phyloP scores from a whole-genome alignment of 2,888 invertebrate species.

The Euzophera pinguis region DNA sequence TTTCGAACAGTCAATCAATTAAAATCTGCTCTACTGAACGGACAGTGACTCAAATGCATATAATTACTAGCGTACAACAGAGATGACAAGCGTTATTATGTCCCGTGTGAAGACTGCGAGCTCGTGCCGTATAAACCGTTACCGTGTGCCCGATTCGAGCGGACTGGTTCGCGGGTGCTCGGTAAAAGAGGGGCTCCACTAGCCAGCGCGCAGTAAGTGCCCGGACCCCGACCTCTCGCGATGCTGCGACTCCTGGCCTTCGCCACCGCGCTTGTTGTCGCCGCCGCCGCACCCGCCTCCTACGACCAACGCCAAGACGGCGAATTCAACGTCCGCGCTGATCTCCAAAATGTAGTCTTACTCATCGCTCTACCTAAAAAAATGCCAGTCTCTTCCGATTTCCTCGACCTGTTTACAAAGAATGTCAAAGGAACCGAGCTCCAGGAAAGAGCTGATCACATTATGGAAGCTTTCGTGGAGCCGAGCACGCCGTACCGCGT shows the following conservation, averaged over 20 bases:
- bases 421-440: constrained; percentile 32
- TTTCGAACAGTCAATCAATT: too few species aligned
- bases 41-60: constrained; percentile 10
- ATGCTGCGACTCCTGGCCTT: constrained; percentile 54
- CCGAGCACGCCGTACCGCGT: constrained; percentile 85
- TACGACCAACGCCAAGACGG: constrained; percentile 90
- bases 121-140: constrained; percentile 68
- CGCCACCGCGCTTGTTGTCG: constrained; percentile 42
- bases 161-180: constrained; percentile 65
- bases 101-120: constrained; percentile 34
- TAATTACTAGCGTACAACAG: neutral
- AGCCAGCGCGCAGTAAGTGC: constrained; percentile 53
- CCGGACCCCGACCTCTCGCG: constrained; percentile 50
- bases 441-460: constrained; percentile 63
- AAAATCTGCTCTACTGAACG: neutral
- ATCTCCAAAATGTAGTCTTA: constrained; percentile 86
- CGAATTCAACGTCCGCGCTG: constrained; percentile 84
- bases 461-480: constrained; percentile 80
- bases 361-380: constrained; percentile 80
- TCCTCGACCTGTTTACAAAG: constrained; percentile 36
- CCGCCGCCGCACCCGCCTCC: constrained; percentile 50
- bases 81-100: constrained; percentile 20
- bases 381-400: constrained; percentile 30
- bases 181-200: constrained; percentile 69
- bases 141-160: constrained; percentile 69